Conservation (phyloP, 2,797 vertebrate species). For the Pseudomugil tenellus region DNA sequence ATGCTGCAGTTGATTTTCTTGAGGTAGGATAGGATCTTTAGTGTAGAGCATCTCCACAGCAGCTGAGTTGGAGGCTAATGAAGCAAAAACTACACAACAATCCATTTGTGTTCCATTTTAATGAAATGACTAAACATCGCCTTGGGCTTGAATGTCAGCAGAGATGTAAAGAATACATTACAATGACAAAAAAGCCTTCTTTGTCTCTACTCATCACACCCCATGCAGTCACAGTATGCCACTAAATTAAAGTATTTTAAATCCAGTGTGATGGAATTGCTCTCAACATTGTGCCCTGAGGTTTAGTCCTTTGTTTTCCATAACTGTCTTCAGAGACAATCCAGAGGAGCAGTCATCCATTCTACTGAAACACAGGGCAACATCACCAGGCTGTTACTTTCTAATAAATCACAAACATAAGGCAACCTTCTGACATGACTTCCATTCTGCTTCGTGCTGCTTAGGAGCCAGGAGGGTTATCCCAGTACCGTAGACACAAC, state of each 20-base stretch:
- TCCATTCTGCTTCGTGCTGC: neutral
- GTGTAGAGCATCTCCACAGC: slow-evolving; percentile 16
- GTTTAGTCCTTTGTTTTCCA: slow-evolving; percentile 50
- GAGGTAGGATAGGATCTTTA: slow-evolving; percentile 39
- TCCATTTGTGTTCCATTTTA: slow-evolving; percentile 76
- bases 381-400: slow-evolving; percentile 30
- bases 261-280: slow-evolving; percentile 64
- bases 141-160: slow-evolving; percentile 68
- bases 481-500: neutral
- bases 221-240: slow-evolving; percentile 49
- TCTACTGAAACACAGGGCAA: slow-evolving; percentile 41
- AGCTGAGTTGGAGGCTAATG: slow-evolving; percentile 61
- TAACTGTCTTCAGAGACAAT: slow-evolving; percentile 47
- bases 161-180: slow-evolving; percentile 72
- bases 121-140: slow-evolving; percentile 80
- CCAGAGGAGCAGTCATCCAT: slow-evolving; percentile 34
- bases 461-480: neutral
- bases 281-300: slow-evolving; percentile 56
- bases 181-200: slow-evolving; percentile 57
- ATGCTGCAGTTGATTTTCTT: slow-evolving; percentile 45
- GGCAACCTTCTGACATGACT: slow-evolving; percentile 1
- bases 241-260: slow-evolving; percentile 51
- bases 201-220: slow-evolving; percentile 52
- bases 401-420: slow-evolving; percentile 26
- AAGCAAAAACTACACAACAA: slow-evolving; percentile 67